Evolutionary conservation across 2,888 invertebrate genomes (phyloP).

Genomic region (Zele albiditarsus): DNA sequence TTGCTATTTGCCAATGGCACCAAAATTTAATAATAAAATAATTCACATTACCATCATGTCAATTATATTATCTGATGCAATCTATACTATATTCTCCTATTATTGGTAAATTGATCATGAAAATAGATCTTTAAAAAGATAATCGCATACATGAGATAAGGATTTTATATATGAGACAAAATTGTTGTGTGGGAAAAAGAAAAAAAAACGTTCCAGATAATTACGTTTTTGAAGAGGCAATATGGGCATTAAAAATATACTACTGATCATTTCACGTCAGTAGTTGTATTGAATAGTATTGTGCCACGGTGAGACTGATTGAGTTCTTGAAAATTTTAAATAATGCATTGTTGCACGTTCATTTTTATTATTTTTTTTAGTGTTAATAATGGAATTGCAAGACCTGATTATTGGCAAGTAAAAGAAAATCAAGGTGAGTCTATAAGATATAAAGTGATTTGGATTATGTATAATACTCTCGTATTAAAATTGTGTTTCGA

Average conservation of each 20-base stretch:
- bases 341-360: neutral
- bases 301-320: neutral
- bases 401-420: neutral
- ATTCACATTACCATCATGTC: slow-evolving; percentile 30
- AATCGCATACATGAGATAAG: neutral
- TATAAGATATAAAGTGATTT: neutral
- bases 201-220: neutral
- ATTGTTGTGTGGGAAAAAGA: neutral
- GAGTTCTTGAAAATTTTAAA: neutral
- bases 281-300: neutral
- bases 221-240: neutral
- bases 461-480: too few species aligned
- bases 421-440: neutral
- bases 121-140: neutral
- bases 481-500: too few species aligned
- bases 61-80: too few species aligned
- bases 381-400: neutral
- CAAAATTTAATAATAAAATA: slow-evolving; percentile 48
- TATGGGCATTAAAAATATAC: neutral
- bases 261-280: neutral
- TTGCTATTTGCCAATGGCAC: too few species aligned
- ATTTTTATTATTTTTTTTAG: neutral
- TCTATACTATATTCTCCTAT: too few species aligned
- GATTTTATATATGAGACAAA: neutral
- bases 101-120: neutral